These are phyloP conservation scores for Nymphicus hollandicus DNA, from an alignment of 2,113 vertebrate species.

Conservation along the genomic window DNA sequence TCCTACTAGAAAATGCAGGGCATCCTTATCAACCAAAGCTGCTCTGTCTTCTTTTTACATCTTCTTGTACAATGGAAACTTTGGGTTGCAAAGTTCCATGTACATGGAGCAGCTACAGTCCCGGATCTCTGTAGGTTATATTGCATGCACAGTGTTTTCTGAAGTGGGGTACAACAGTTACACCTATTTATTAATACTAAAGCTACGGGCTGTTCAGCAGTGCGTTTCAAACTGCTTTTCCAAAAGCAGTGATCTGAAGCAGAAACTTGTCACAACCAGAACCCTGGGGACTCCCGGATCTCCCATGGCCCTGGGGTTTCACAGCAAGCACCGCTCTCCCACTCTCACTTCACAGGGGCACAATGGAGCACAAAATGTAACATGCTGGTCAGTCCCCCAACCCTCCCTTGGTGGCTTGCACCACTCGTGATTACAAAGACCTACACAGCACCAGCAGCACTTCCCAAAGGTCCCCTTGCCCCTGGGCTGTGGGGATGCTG, in stretches of 20 bases:
- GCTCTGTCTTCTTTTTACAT: background rate
- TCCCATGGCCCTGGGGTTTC: background rate
- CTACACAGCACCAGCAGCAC: background rate
- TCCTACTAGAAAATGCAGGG: background rate
- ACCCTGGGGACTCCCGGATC: rapidly evolving
- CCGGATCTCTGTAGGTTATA: background rate
- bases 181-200: background rate
- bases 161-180: background rate
- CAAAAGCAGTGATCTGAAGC: background rate
- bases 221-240: background rate
- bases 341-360: background rate
- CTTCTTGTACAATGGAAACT: background rate
- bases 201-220: background rate
- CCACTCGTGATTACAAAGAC: background rate
- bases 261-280: background rate
- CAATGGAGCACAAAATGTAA: background rate
- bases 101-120: background rate
- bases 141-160: rapidly evolving
- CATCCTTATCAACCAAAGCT: background rate
- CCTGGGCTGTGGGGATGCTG: background rate
- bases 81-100: background rate
- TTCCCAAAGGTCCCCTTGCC: background rate
- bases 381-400: background rate
- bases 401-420: background rate
- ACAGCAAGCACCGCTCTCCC: background rate